Base-by-base conservation (phyloP, 2,113 vertebrate genomes). In the human (Homo sapiens) region DNA sequence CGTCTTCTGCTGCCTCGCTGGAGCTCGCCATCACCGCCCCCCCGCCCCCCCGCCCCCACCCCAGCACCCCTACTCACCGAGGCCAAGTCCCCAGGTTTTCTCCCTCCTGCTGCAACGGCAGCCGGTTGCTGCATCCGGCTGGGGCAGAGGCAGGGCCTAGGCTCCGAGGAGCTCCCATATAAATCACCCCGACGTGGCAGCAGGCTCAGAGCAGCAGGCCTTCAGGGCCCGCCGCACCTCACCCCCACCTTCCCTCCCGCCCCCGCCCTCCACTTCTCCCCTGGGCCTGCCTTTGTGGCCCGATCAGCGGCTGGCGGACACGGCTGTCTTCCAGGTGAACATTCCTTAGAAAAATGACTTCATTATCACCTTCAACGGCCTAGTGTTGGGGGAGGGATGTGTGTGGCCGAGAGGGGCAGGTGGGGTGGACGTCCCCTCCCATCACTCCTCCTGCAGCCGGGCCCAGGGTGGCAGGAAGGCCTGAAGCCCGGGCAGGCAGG, bases 301-400 rank as follows among this genome's bases (percentile, higher is more conserved):
- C 5, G 3, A 27, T 97, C 12, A 93, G 86, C 68, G 6, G 55
- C 84, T 12, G 3, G 5, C 0, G 2, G 30, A 35, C 6, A 6
- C 13, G 73, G 79, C 92, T 94, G 94, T 75, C 91, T 90, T 90
- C 78, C 97, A 90, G 94, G 97, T 95, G 93, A 92, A 85, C 84
- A 20, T 75, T 89, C 87, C 96, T 90, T 43, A 94, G 97, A 97
- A 98, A 98, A 97, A 98, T 96, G 97, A 86, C 93, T 97, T 96
- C 97, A 97, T 97, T 96, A 95, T 85, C 97, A 90, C 97, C 93
- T 35, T 64, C 5, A 0, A 84, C n/a, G n/a, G 78, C 72, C 22
- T 45, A 88, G 92, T 5, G 50, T 12, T 82, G 93, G 89, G 90
- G 96, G 89, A 96, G 76, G 80, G 94, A 9, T 3, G 3, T 0